Percentiles rank a stretch among this genome's conserved stretches.
Conservation (phyloP, 1,140 invertebrate species). For the Scaptomyza pallida region DNA sequence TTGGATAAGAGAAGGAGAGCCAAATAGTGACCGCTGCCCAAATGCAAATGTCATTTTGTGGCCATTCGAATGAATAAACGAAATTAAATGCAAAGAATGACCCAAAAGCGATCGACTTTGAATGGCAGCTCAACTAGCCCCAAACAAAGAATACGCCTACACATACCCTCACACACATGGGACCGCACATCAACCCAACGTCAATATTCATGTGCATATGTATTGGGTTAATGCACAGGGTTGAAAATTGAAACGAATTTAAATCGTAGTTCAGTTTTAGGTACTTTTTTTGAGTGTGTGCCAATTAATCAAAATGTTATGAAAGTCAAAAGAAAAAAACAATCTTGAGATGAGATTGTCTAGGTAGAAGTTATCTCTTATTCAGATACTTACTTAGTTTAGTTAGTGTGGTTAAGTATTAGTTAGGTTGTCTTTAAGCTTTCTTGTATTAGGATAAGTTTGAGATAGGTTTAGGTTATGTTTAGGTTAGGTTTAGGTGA, state of each 20-base stretch:
- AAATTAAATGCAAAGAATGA: slow-evolving; percentile 78
- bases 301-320: slow-evolving; percentile 37
- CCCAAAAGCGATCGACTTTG: slow-evolving; percentile 41
- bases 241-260: slow-evolving; percentile 37
- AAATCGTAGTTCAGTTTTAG: slow-evolving; percentile 1
- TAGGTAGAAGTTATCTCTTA: not conserved
- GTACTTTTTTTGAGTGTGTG: not conserved
- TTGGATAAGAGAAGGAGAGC: not conserved
- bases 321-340: not conserved
- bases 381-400: slow-evolving; percentile 1
- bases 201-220: slow-evolving; percentile 23
- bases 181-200: slow-evolving; percentile 46
- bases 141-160: slow-evolving; percentile 4
- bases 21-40: slow-evolving; percentile 37
- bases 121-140: slow-evolving; percentile 39
- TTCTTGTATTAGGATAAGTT: no score
- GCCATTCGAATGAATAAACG: slow-evolving; percentile 83
- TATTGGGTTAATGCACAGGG: slow-evolving; percentile 5
- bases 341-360: slow-evolving; percentile 1
- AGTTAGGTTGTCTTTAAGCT: no score
- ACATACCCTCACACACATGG: slow-evolving; percentile 21
- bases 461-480: no score
- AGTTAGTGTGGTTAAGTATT: not conserved
- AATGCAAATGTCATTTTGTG: slow-evolving; percentile 83
- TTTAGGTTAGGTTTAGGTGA: no score